Conservation (phyloP, 2,797 vertebrate genomes). For the Manis crassicaudata region DNA sequence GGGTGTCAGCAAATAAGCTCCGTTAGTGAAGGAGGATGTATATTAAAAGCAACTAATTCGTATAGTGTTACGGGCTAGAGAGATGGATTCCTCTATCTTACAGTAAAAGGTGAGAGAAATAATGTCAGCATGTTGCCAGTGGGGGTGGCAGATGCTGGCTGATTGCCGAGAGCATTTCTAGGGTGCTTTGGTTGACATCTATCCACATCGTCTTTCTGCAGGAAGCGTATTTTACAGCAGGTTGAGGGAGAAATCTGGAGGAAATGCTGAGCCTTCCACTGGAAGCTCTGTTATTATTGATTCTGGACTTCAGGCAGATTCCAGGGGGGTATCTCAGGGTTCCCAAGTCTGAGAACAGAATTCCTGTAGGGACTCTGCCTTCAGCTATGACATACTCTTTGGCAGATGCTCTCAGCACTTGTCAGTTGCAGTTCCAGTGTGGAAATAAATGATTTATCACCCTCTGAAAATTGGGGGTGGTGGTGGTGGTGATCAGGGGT, state of each 20-base stretch:
- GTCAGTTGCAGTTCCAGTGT: conserved; percentile 53
- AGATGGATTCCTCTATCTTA: neutral
- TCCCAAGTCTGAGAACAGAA: conserved; percentile 55
- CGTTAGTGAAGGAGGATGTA: neutral
- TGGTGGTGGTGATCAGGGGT: neutral
- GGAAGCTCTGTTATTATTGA: conserved; percentile 60
- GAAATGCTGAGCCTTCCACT: neutral
- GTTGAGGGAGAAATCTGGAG: neutral
- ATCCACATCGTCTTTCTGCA: neutral
- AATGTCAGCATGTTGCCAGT: neutral
- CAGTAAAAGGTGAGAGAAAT: neutral
- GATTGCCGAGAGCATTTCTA: neutral
- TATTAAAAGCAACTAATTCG: neutral
- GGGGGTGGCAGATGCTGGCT: neutral
- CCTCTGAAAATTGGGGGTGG: neutral
- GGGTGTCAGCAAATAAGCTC: neutral
- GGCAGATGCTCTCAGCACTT: conserved; percentile 29
- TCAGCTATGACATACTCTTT: conserved; percentile 56
- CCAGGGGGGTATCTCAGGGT: conserved; percentile 62
- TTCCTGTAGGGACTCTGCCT: conserved; percentile 43
- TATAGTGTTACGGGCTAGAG: neutral
- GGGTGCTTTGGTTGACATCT: neutral
- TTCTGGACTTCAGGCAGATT: conserved; percentile 68
- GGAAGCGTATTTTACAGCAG: neutral
- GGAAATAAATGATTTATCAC: conserved; percentile 45